Conservation (phyloP, 2,888 invertebrate genomes). For the Callinectes sapidus region DNA sequence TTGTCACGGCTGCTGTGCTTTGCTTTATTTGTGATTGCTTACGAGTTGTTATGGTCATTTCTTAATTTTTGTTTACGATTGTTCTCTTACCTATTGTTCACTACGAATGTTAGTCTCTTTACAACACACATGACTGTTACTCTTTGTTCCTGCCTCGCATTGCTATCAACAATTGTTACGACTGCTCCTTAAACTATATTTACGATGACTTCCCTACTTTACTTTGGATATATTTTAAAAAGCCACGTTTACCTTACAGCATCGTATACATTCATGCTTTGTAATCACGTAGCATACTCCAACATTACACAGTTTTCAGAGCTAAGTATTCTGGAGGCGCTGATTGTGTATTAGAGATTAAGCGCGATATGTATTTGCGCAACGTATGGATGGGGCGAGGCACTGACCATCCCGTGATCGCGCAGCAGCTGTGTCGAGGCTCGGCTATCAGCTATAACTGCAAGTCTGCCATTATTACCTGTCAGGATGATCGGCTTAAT, state of each 20-base stretch:
- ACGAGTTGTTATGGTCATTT: too few relatives aligned
- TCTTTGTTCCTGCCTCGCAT: not conserved
- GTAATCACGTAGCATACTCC: not conserved
- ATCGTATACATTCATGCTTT: not conserved
- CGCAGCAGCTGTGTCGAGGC: constrained; percentile 22
- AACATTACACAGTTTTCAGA: not conserved
- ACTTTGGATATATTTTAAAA: too few relatives aligned
- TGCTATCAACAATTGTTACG: not conserved
- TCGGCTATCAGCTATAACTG: not conserved
- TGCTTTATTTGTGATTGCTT: too few relatives aligned
- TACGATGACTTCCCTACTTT: too few relatives aligned
- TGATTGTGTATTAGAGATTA: not conserved
- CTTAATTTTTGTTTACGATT: too few relatives aligned
- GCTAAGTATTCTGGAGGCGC: not conserved
- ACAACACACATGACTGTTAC: too few relatives aligned
- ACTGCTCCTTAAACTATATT: not conserved
- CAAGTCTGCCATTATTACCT: constrained; percentile 15
- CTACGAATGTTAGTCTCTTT: too few relatives aligned
- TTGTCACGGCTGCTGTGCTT: too few relatives aligned
- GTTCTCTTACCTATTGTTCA: too few relatives aligned
- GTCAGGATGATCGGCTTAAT: constrained; percentile 33
- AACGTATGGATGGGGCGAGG: not conserved
- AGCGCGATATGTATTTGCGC: not conserved
- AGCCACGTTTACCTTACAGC: not conserved
- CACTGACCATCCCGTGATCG: constrained; percentile 26